A percentile compares a stretch with the other conserved stretches of the same genome.
Conservation (phyloP, 2,888 invertebrate species). For the Ramazzottius varieornatus region DNA sequence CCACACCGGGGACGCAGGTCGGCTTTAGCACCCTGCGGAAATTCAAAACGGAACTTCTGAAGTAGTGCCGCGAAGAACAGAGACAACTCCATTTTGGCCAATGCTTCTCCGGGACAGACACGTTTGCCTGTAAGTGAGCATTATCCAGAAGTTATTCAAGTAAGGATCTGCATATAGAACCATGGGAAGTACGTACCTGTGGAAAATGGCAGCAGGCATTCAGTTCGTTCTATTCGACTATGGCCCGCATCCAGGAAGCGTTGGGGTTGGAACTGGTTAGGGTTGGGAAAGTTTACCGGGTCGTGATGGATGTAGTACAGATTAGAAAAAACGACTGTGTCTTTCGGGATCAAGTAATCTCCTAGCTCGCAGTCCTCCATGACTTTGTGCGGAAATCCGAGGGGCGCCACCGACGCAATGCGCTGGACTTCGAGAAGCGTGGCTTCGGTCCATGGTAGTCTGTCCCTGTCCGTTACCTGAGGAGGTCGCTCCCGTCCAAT, state of each 20-base stretch:
- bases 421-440: background rate
- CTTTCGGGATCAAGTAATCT: background rate
- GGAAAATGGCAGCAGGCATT: background rate
- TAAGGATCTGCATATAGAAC: background rate
- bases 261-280: background rate
- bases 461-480: background rate
- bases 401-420: background rate
- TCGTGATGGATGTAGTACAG: background rate
- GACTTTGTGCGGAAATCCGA: background rate
- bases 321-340: background rate
- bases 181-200: background rate
- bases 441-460: background rate
- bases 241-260: background rate
- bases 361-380: background rate
- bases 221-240: background rate
- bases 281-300: background rate
- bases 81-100: background rate
- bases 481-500: background rate
- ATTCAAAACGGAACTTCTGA: background rate
- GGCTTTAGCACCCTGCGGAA: background rate
- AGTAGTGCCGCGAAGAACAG: background rate
- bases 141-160: background rate
- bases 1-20: background rate
- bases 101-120: background rate
- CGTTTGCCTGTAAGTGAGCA: background rate